These are phyloP conservation scores for Lethenteron reissneri DNA, from an alignment of 2,113 vertebrate species.

Conservation along the genomic window DNA sequence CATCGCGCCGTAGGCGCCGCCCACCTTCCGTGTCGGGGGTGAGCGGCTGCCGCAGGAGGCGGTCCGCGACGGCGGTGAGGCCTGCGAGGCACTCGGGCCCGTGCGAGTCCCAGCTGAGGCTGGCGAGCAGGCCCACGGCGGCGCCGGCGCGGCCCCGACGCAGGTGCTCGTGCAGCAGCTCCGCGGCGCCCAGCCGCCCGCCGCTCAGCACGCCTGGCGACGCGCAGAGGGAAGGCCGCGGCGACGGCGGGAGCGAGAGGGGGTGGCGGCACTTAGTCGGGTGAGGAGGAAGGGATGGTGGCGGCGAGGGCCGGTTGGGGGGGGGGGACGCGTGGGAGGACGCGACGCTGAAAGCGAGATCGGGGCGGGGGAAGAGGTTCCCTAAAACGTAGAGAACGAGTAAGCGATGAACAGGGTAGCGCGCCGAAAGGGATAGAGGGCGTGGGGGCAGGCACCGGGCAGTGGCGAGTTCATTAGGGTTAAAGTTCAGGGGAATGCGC, in stretches of 20 bases:
- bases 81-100: constrained; percentile 41
- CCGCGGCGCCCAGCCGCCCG: constrained; percentile 36
- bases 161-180: constrained; percentile 53
- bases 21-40: constrained; percentile 48
- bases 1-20: neutral
- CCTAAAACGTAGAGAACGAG: neutral
- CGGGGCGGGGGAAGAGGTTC: neutral
- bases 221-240: neutral
- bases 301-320: neutral
- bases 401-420: neutral
- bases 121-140: constrained; percentile 47
- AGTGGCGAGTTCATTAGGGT: too few species aligned
- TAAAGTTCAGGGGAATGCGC: too few species aligned
- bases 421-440: neutral
- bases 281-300: neutral
- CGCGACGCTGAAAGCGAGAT: neutral
- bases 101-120: constrained; percentile 64
- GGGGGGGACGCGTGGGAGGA: neutral
- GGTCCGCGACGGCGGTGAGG: constrained; percentile 47
- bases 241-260: neutral
- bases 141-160: constrained; percentile 33
- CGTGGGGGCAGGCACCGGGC: neutral
- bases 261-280: neutral
- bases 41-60: constrained; percentile 61
- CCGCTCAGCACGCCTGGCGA: constrained; percentile 41